These are phyloP conservation scores for Urocyon cinereoargenteus DNA, from an alignment of 2,797 vertebrate species.

Conservation along the genomic window DNA sequence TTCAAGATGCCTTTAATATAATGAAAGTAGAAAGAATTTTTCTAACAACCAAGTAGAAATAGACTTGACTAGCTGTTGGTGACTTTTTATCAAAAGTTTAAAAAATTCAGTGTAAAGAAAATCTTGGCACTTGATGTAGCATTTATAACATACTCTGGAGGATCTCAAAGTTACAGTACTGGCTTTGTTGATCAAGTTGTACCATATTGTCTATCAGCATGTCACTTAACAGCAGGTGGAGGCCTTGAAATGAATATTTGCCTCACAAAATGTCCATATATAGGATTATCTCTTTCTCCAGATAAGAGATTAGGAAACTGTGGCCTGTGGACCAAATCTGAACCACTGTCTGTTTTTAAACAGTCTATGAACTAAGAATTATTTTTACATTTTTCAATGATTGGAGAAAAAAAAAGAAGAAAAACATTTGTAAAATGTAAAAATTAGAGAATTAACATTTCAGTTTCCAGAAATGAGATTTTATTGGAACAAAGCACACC, in stretches of 20 bases:
- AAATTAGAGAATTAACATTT: conserved; percentile 10
- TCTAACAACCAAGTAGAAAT: conserved; percentile 74
- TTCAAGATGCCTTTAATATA: conserved; percentile 81
- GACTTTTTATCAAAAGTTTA: conserved; percentile 83
- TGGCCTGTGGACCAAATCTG: background rate
- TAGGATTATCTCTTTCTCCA: background rate
- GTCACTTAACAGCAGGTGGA: conserved; percentile 51
- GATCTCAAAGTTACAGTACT: background rate
- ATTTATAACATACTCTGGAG: conserved; percentile 46
- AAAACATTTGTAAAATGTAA: background rate
- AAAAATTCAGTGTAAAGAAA: conserved; percentile 80
- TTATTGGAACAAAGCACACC: background rate
- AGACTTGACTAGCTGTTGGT: conserved; percentile 71
- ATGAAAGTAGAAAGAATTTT: conserved; percentile 67
- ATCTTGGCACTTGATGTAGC: conserved; percentile 73
- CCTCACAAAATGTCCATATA: background rate
- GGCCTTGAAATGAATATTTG: background rate
- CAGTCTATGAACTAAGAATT: background rate
- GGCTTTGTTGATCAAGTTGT: conserved; percentile 74
- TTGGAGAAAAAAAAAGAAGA: background rate
- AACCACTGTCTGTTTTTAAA: background rate
- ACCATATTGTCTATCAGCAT: conserved; percentile 69
- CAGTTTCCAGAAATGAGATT: background rate
- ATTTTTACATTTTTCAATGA: background rate
- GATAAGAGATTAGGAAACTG: background rate